A percentile compares a stretch with the other conserved stretches of the same genome.
These are phyloP conservation scores for Echiichthys vipera DNA, from an alignment of 2,797 vertebrate species.

Conservation along the genomic window DNA sequence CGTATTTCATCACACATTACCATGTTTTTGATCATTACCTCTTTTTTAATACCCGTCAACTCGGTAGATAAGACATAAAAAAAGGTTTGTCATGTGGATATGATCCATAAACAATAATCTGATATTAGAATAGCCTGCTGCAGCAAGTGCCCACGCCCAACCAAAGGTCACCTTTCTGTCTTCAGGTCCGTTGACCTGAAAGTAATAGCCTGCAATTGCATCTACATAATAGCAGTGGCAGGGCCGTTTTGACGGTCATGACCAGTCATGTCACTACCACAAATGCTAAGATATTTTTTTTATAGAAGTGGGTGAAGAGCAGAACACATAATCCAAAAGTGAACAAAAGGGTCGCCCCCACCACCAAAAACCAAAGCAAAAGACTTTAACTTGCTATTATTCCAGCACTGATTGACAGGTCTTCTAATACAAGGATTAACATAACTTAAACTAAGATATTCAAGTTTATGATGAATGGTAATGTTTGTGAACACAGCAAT, in stretches of 20 bases:
- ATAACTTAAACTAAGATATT: conserved; percentile 1
- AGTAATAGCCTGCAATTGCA: conserved; percentile 72
- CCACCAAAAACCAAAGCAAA: conserved; percentile 4
- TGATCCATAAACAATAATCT: conserved; percentile 49
- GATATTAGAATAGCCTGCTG: conserved; percentile 19
- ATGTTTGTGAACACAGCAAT: background rate
- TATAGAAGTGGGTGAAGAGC: conserved; percentile 15
- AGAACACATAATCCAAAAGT: conserved; percentile 33
- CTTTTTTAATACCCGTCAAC: conserved; percentile 37
- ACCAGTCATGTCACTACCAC: conserved; percentile 44
- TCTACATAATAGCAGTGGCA: conserved; percentile 42
- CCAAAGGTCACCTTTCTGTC: conserved; percentile 66
- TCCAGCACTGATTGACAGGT: conserved; percentile 33
- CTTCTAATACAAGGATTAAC: conserved; percentile 40
- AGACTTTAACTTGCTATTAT: conserved; percentile 37
- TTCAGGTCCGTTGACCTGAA: conserved; percentile 74
- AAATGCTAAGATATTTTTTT: conserved; percentile 20
- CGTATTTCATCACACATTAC: conserved; percentile 34
- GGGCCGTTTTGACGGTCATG: conserved; percentile 4
- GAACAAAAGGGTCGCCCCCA: conserved; percentile 44
- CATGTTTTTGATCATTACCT: conserved; percentile 42
- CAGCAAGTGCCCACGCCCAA: conserved; percentile 42
- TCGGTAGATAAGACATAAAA: conserved; percentile 18
- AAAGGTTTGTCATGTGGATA: conserved; percentile 25
- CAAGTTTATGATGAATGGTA: background rate